Evolutionary conservation across 2,888 invertebrate species (phyloP).

Genomic region (Ormyrus labotus): DNA sequence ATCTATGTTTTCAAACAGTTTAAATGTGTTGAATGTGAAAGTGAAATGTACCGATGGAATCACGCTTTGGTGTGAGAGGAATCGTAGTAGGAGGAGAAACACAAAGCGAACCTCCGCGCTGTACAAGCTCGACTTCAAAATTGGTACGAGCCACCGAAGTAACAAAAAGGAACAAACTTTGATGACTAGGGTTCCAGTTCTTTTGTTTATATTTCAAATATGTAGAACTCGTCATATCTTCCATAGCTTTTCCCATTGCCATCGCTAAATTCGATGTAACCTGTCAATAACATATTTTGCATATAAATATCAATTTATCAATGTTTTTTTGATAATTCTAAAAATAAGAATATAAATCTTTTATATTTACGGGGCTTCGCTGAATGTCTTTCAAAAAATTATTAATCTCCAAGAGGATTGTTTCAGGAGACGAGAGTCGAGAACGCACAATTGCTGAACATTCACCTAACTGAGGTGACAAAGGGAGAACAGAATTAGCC

Average conservation of each 20-base stretch:
- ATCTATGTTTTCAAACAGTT: neutral
- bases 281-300: constrained; percentile 72
- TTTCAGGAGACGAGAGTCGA: constrained; percentile 77
- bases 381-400: constrained; percentile 83
- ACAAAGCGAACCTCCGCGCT: constrained; percentile 88
- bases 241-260: constrained; percentile 95
- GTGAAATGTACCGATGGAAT: constrained; percentile 82
- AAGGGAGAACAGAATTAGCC: constrained; percentile 92
- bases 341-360: neutral
- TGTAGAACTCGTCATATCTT: constrained; percentile 93
- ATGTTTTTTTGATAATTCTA: neutral
- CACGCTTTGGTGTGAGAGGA: constrained; percentile 84
- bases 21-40: constrained; percentile 6
- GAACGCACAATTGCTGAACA: constrained; percentile 82
- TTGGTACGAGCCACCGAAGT: constrained; percentile 93
- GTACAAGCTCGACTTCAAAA: constrained; percentile 93
- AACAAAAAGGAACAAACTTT: constrained; percentile 90
- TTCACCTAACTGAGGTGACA: constrained; percentile 84
- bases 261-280: constrained; percentile 85
- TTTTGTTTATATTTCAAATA: constrained; percentile 88
- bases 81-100: constrained; percentile 75
- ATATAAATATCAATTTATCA: neutral
- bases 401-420: constrained; percentile 76
- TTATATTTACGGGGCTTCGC: constrained; percentile 79
- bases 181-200: constrained; percentile 81